Evolutionary conservation across 2,888 invertebrate species (phyloP), one percentile per base, ranked within the genome.

Genomic region (Cartodere bifasciata): DNA sequence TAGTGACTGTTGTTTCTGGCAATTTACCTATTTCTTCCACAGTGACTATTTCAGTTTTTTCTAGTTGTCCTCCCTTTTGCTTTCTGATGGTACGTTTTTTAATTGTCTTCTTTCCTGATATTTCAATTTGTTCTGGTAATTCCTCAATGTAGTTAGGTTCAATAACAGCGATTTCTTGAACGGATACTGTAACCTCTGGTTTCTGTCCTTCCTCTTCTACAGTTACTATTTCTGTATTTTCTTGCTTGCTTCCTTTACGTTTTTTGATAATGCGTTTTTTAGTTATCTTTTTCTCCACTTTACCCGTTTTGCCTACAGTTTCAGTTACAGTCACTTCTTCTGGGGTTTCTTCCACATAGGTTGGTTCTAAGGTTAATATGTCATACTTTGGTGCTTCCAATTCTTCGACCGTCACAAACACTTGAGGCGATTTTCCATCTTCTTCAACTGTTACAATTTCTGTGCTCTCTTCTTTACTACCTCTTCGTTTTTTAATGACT

Each of bases 41-140:
- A 14, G 62, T 64, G 24, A 51, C 47, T 16, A 65, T 64, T 49
- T 61, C 60, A 1, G 63, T 64, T 9, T 62, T 46, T 44, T 67
- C 64, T 29, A 51, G 46, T 37, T 53, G 48, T 1, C 50, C 51
- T 23, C 48, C 53, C 16, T 49, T 47, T 4, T 49, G 39, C 42
- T 53, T 47, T 33, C 48, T 47, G 29, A 55, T 43, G 36, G 47
- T 42, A 31, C 52, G 41, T 43, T 48, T 49, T 34, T 41, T 50
- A 28, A 49, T 36, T 14, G 38, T 41, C n/a, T 42, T 46, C 39
- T 29, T 46, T 45, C 13, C 36, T 34, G 40, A 29, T 28, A 55
- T 46, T n/a, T 48, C 46, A 2, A 52, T 45, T 35, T 56, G 42
- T 38, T 57, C 55, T 3, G 53, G 53, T n/a, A 48, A 43, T 28